Conservation (phyloP, 2,888 invertebrate genomes). For the Tholera decimalis region DNA sequence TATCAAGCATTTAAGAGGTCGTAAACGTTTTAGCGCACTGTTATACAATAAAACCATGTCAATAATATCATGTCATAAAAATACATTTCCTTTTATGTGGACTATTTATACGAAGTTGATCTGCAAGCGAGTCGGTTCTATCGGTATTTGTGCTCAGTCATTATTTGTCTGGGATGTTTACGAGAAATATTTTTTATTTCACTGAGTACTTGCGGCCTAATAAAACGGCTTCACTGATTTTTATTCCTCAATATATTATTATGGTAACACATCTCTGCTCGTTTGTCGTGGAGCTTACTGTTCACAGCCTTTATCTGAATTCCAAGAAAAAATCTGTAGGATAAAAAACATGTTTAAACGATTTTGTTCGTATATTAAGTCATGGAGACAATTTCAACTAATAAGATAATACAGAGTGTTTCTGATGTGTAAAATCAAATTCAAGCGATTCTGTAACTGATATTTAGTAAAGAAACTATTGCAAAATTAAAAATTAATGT, state of each 20-base stretch:
- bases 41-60: conserved; percentile 54
- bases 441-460: too few relatives aligned
- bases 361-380: not conserved
- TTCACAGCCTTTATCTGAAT: not conserved
- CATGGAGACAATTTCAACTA: not conserved
- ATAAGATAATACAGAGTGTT: too few relatives aligned
- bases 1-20: conserved; percentile 30
- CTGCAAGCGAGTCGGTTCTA: conserved; percentile 43
- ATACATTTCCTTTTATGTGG: conserved; percentile 52
- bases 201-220: conserved; percentile 36
- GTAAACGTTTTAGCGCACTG: conserved; percentile 55
- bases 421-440: too few relatives aligned
- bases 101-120: conserved; percentile 55
- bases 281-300: conserved; percentile 1
- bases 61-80: conserved; percentile 57
- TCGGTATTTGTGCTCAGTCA: conserved; percentile 48
- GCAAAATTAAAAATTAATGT: too few relatives aligned
- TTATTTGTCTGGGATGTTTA: conserved; percentile 52
- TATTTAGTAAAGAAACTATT: too few relatives aligned
- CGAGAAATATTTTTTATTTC: conserved; percentile 55
- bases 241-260: conserved; percentile 34
- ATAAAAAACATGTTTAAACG: conserved; percentile 6
- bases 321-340: not conserved
- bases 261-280: conserved; percentile 23
- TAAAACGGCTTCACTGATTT: conserved; percentile 43